Conservation (phyloP, 2,888 invertebrate genomes). For the Prosapia bicincta region DNA sequence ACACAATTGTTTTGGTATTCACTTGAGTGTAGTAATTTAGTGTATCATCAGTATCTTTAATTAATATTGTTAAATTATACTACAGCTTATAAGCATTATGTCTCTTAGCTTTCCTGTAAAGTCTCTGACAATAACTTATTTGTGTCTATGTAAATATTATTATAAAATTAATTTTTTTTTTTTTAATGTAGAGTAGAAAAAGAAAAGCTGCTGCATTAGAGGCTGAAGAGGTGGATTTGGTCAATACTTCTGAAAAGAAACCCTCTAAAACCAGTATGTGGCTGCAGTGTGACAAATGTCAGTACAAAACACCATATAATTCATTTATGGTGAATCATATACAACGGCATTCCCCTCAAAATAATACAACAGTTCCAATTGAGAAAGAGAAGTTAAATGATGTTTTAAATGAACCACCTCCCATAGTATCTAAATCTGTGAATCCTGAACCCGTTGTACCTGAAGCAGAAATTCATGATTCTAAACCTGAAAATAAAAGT, state of each 20-base stretch:
- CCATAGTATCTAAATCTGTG: background rate
- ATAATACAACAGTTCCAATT: constrained; percentile 11
- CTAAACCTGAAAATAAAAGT: background rate
- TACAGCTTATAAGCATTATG: too few species aligned
- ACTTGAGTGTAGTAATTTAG: too few species aligned
- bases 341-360: constrained; percentile 2
- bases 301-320: constrained; percentile 45
- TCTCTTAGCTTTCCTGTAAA: too few species aligned
- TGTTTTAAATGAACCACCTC: background rate
- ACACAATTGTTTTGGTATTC: too few species aligned
- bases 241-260: constrained; percentile 18
- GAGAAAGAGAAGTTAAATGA: constrained; percentile 15
- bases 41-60: too few species aligned
- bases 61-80: too few species aligned
- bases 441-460: background rate
- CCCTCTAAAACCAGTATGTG: constrained; percentile 40
- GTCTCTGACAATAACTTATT: too few species aligned
- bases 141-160: too few species aligned
- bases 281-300: constrained; percentile 46
- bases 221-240: constrained; percentile 29
- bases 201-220: constrained; percentile 8
- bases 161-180: background rate
- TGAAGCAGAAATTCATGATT: background rate
- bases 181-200: background rate
- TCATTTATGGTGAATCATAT: constrained; percentile 44